Evolutionary conservation across 1,140 invertebrate species (phyloP).

Genomic region (Neomicropteryx cornuta): DNA sequence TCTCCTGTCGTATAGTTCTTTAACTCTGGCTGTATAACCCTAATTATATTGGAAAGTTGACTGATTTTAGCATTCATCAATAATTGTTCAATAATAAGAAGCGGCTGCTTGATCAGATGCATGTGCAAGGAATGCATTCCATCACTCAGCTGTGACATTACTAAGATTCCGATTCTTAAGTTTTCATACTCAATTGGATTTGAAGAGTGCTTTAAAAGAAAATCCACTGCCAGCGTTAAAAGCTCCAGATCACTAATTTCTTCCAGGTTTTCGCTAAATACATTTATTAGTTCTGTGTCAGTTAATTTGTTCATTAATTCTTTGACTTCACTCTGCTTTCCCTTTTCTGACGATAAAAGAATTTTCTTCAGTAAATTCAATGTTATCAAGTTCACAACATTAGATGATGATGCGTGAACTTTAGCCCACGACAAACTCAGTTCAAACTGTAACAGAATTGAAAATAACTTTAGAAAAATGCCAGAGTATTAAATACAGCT

Average conservation of each 20-base stretch:
- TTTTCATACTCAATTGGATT: slow-evolving; percentile 40
- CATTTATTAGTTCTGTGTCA: slow-evolving; percentile 36
- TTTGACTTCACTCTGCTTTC: slow-evolving; percentile 24
- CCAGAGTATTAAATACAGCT: slow-evolving; percentile 5
- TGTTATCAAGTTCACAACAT: slow-evolving; percentile 33
- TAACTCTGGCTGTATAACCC: slow-evolving; percentile 29
- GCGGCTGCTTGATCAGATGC: slow-evolving; percentile 51
- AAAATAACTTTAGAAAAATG: slow-evolving; percentile 5
- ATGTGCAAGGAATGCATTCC: slow-evolving; percentile 44
- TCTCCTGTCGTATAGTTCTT: slow-evolving; percentile 31
- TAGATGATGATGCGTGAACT: slow-evolving; percentile 33
- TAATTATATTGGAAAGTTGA: slow-evolving; percentile 43
- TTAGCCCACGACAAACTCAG: slow-evolving; percentile 52
- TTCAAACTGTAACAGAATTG: slow-evolving; percentile 37
- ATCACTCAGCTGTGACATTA: slow-evolving; percentile 44
- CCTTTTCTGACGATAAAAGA: slow-evolving; percentile 30
- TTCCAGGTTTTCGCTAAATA: slow-evolving; percentile 49
- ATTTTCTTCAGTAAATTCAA: slow-evolving; percentile 29
- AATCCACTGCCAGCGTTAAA: slow-evolving; percentile 49
- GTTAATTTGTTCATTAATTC: slow-evolving; percentile 41
- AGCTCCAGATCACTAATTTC: slow-evolving; percentile 48
- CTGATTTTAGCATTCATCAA: slow-evolving; percentile 67
- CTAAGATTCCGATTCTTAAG: slow-evolving; percentile 43
- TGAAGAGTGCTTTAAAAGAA: slow-evolving; percentile 38
- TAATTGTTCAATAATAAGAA: slow-evolving; percentile 60